These are phyloP conservation scores for Eurystomus glaucurus DNA, from an alignment of 2,797 vertebrate species.

Conservation along the genomic window DNA sequence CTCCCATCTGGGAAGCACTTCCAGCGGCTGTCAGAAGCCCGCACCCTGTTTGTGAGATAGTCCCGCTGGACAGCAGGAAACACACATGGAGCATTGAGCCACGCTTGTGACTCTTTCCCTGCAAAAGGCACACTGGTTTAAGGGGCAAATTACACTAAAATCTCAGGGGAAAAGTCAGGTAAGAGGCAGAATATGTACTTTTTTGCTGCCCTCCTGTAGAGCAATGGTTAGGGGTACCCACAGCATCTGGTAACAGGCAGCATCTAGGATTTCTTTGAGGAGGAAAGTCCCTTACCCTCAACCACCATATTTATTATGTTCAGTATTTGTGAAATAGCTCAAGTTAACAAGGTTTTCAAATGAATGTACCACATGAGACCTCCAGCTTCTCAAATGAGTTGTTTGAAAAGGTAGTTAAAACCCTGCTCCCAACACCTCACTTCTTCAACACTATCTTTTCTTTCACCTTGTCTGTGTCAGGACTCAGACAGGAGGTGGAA, in stretches of 20 bases:
- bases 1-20: constrained; percentile 36
- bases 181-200: rapidly evolving
- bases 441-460: not conserved
- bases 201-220: not conserved
- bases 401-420: not conserved
- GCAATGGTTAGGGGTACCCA: rapidly evolving
- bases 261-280: not conserved
- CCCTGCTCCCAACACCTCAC: not conserved
- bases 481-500: not conserved
- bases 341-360: not conserved
- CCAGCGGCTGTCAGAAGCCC: constrained; percentile 43
- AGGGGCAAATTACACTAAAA: not conserved
- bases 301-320: not conserved
- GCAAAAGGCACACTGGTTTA: not conserved
- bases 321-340: not conserved
- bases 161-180: not conserved
- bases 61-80: constrained; percentile 51
- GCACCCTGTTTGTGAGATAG: constrained; percentile 62
- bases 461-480: not conserved
- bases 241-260: not conserved
- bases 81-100: not conserved
- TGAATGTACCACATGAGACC: not conserved
- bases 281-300: not conserved
- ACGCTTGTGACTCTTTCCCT: not conserved
- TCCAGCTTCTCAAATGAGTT: not conserved